Conservation (phyloP, 2,113 vertebrate genomes). For the Romanogobio albipinnatus region DNA sequence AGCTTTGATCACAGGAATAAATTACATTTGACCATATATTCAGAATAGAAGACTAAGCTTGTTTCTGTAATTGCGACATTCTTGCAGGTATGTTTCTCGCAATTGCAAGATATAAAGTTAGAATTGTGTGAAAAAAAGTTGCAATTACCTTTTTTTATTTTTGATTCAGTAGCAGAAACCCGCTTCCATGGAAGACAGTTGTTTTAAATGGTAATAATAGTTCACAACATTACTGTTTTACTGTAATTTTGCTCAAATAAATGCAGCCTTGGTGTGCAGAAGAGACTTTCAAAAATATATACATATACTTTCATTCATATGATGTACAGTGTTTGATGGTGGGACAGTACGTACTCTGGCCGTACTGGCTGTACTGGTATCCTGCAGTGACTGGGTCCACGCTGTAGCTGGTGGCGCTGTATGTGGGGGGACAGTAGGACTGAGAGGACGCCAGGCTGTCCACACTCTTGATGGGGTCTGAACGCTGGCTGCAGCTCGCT, state of each 20-base stretch:
- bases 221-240: background rate
- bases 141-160: too few relatives aligned
- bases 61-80: too few relatives aligned
- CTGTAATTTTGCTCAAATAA: background rate
- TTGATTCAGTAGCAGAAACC: too few relatives aligned
- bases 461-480: constrained; percentile 94
- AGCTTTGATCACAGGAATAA: background rate
- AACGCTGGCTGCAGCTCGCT: constrained; percentile 97
- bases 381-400: constrained; percentile 95
- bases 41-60: too few relatives aligned
- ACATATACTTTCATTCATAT: background rate
- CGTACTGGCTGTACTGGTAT: constrained; percentile 97
- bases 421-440: constrained; percentile 98
- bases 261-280: background rate
- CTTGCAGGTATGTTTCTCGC: too few relatives aligned
- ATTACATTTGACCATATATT: background rate
- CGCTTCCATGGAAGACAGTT: background rate
- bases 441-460: constrained; percentile 97
- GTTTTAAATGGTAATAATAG: background rate
- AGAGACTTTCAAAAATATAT: too few relatives aligned
- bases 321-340: background rate
- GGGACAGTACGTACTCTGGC: constrained; percentile 87
- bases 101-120: too few relatives aligned
- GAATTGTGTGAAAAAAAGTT: too few relatives aligned
- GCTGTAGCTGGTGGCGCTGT: constrained; percentile 97